Evolutionary conservation across 2,888 invertebrate genomes (phyloP).

Genomic region (Aproaerema taeniolella): DNA sequence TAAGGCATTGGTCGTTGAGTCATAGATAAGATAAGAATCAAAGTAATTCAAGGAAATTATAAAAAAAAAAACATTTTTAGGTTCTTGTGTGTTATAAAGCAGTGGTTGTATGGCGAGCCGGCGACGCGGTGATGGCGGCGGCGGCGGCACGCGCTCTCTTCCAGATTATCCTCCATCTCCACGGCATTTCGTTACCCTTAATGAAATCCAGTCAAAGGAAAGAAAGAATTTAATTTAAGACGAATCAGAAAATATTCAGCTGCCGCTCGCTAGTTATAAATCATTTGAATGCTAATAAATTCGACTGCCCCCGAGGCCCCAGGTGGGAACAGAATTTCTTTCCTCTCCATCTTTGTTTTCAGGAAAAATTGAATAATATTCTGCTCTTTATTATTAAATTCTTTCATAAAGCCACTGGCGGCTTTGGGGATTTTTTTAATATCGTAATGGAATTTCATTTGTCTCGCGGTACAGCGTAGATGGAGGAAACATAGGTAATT

Average conservation of each 20-base stretch:
- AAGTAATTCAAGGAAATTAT: no score
- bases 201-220: constrained; percentile 75
- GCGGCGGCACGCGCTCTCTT: constrained; percentile 16
- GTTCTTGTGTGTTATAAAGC: background rate
- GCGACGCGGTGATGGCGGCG: background rate
- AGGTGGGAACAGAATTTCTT: constrained; percentile 69
- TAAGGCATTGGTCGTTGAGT: no score
- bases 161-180: constrained; percentile 67
- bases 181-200: constrained; percentile 67
- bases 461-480: constrained; percentile 44
- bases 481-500: constrained; percentile 34
- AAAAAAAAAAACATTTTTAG: no score
- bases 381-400: constrained; percentile 70
- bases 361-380: constrained; percentile 69
- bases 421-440: constrained; percentile 68
- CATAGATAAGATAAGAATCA: no score
- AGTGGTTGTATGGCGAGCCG: background rate
- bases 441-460: constrained; percentile 68
- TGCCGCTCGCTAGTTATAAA: constrained; percentile 75
- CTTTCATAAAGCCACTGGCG: constrained; percentile 63
- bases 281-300: constrained; percentile 78
- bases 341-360: constrained; percentile 68
- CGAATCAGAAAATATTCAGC: constrained; percentile 76
- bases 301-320: constrained; percentile 64
- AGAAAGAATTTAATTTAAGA: constrained; percentile 76